Evolutionary conservation across 2,888 invertebrate species (phyloP), one percentile per base, ranked within the genome.

Genomic region (Venustoraphidia nigricollis): DNA sequence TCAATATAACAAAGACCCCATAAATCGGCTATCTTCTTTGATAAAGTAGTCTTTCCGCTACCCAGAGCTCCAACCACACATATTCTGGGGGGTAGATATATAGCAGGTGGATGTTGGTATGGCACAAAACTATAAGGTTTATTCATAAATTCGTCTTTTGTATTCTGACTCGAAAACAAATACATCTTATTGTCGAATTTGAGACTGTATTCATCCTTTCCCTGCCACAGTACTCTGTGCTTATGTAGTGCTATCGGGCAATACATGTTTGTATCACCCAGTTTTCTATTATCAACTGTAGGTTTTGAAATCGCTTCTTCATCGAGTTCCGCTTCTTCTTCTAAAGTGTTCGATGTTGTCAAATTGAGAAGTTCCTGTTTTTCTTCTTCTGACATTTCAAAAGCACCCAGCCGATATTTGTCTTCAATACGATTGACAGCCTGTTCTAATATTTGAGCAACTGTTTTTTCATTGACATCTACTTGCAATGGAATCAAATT

Each of bases 241-340:
- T 74, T 65, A 48, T 64, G 62, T 56, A 70, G 73, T n/a, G 75
- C 66, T 36, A 81, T 69, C 1, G 82, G 81, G 57, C 82, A 82
- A 56, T 72, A 81, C 54, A 67, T 56, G 52, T 65, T 66, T 2
- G 74, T 76, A 59, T 76, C 75, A n/a, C 81, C 76, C 47, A 75
- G 68, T 50, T 64, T 64, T 45, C 68, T 59, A 39, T 62, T 61
- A 46, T 55, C 51, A 27, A 54, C 44, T 59, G 59, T 11, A 37
- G 48, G 17, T 57, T 56, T 34, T 55, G 49, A 34, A 41, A 3
- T 50, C 34, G 35, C 51, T 39, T 53, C 53, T 40, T 50, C 50
- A 42, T 49, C 43, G 41, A 48, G 51, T 48, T 48, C 51, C 10
- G 47, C 52, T 36, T 63, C 63, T 53, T 67, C 69, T 46, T 53